Evolutionary conservation across 1,140 invertebrate genomes (phyloP), one percentile per base, ranked within the genome.

Genomic region (Drosophila bocki): DNA sequence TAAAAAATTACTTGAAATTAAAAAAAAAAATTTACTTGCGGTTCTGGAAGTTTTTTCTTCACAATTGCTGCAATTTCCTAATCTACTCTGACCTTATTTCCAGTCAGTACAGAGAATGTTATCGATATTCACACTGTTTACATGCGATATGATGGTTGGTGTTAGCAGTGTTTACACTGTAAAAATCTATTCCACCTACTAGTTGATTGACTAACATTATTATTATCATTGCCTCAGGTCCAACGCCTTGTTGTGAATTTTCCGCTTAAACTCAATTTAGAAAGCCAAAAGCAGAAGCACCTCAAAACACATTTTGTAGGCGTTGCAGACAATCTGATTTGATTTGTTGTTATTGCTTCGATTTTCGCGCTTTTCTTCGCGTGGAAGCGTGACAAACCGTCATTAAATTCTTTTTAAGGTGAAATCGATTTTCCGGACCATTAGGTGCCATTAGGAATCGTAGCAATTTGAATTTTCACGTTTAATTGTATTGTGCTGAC

Each of bases 401-500:
- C 77, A 88, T 87, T 88, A 80, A 58, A 51, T 63, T 62, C 29
- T 61, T 63, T 87, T 83, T 62, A 77, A 83, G 86, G 64, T 67
- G 45, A 58, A 87, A 87, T 88, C 80, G 83, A 87, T 87, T 87
- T 88, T 83, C 80, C 72, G 62, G 64, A 19, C 53, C 59, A 78
- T 78, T 78, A 64, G 42, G 47, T 48, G 59, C 22, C 19, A 69
- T 63, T 48, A 48, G 58, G 35, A 77, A 69, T 45, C 42, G 54
- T 75, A 15, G 32, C 50, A 80, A 62, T 72, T 84, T 69, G 12
- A 39, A 64, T 68, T 69, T 68, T 56, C 48, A 54, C 62, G 33
- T 67, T 70, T 54, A 67, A 65, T 37, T 53, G 39, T 67, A 65
- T 44, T 37, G 42, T 13, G 37, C n/a, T 26, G 15, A 50, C 61